Conservation (phyloP, 2,797 vertebrate species). For the Prunella strophiata region DNA sequence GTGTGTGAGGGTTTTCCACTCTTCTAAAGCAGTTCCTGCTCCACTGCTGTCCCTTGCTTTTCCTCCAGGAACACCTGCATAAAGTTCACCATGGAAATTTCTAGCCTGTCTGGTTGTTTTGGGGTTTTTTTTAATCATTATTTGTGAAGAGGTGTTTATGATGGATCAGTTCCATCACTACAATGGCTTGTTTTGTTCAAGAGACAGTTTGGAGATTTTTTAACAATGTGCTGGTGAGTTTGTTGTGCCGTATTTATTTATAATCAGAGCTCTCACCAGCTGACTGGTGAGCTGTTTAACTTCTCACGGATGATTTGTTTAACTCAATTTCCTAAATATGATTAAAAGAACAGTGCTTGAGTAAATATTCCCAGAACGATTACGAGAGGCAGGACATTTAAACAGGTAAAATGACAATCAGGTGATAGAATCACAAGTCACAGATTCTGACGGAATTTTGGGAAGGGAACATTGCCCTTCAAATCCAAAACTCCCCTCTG, state of each 20-base stretch:
- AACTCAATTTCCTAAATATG: not conserved
- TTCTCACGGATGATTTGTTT: not conserved
- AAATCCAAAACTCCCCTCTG: accelerated
- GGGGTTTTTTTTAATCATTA: accelerated
- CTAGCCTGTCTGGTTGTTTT: not conserved
- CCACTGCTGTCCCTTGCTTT: not conserved
- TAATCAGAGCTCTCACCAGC: not conserved
- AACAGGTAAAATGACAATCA: not conserved
- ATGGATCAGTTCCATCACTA: not conserved
- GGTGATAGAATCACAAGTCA: not conserved
- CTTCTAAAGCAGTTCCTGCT: not conserved
- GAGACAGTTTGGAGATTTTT: not conserved
- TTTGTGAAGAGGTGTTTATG: not conserved
- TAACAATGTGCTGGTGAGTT: not conserved
- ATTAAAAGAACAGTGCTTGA: not conserved
- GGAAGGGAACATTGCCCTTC: not conserved
- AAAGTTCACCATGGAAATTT: not conserved
- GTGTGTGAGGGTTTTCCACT: not conserved
- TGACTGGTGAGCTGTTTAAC: not conserved
- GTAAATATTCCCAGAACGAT: not conserved
- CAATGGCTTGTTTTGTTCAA: not conserved
- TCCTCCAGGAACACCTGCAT: not conserved
- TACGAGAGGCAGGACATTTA: not conserved
- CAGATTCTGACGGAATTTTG: not conserved
- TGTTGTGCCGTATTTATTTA: not conserved